These are phyloP conservation scores for Myathropa florea DNA, from an alignment of 2,888 invertebrate species.

Conservation along the genomic window DNA sequence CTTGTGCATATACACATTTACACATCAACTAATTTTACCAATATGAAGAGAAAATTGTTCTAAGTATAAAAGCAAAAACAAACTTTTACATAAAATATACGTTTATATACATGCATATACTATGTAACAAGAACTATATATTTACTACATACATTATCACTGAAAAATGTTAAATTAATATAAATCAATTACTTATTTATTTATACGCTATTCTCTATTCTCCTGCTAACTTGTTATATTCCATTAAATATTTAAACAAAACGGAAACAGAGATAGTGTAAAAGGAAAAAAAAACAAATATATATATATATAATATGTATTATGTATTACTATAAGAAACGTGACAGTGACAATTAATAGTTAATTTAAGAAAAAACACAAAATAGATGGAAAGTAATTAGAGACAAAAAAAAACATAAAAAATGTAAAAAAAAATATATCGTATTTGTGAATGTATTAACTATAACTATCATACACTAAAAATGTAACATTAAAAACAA, in stretches of 20 bases:
- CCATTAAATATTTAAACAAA: conserved; percentile 32
- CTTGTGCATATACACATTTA: conserved; percentile 14
- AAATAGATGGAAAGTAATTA: conserved; percentile 15
- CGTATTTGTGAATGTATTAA: conserved; percentile 53
- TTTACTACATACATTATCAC: conserved; percentile 27
- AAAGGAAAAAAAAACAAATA: neutral
- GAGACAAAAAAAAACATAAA: neutral
- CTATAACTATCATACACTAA: conserved; percentile 34
- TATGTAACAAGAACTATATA: conserved; percentile 14
- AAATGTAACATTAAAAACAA: neutral
- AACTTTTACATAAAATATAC: conserved; percentile 7
- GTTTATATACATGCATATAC: conserved; percentile 21
- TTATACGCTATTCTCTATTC: conserved; percentile 38
- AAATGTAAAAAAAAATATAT: conserved; percentile 22
- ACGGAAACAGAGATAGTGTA: neutral
- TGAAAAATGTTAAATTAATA: conserved; percentile 24
- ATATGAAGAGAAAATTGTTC: conserved; percentile 8
- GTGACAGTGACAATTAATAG: conserved; percentile 65
- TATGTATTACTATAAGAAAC: conserved; percentile 9
- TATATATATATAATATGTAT: neutral
- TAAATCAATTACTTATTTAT: conserved; percentile 44
- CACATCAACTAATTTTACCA: conserved; percentile 38
- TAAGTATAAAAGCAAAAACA: conserved; percentile 4
- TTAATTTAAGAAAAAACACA: conserved; percentile 35
- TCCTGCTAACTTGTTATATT: conserved; percentile 55